phyloP scores from a whole-genome alignment of 2,888 invertebrate species.

The Adineta ricciae region DNA sequence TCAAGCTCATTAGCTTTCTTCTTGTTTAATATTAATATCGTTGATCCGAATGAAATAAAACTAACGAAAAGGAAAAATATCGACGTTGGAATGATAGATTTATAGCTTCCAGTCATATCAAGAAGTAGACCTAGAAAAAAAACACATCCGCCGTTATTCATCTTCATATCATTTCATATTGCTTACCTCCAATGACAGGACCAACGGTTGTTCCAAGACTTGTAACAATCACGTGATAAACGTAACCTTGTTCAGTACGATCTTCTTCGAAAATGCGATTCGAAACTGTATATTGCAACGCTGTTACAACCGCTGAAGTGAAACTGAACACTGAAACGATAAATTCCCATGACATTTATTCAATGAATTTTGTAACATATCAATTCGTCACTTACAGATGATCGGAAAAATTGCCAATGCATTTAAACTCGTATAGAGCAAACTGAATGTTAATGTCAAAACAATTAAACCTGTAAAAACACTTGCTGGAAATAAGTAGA shows the following conservation, averaged over 20 bases:
- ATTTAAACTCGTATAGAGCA: not conserved
- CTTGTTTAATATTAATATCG: not conserved
- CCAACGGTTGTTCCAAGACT: not conserved
- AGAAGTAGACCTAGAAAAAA: not conserved
- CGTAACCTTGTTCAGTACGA: not conserved
- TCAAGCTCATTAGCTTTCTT: not conserved
- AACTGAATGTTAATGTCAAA: not conserved
- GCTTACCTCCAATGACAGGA: not conserved
- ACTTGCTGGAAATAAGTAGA: slow-evolving; percentile 13
- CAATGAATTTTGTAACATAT: too few relatives aligned
- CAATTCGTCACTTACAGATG: not conserved
- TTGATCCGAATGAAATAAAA: not conserved
- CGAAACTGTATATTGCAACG: slow-evolving; percentile 16
- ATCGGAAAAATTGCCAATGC: not conserved
- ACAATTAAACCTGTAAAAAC: not conserved
- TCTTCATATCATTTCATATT: not conserved
- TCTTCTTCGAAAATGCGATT: not conserved
- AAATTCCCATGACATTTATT: too few relatives aligned
- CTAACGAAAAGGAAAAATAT: not conserved
- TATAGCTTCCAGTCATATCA: slow-evolving; percentile 8
- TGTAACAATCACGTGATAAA: not conserved
- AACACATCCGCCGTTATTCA: not conserved
- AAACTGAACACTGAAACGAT: not conserved
- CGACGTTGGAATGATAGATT: not conserved
- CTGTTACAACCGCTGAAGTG: not conserved